Evolutionary conservation across 2,888 invertebrate genomes (phyloP).

Genomic region (Clostera curtula): DNA sequence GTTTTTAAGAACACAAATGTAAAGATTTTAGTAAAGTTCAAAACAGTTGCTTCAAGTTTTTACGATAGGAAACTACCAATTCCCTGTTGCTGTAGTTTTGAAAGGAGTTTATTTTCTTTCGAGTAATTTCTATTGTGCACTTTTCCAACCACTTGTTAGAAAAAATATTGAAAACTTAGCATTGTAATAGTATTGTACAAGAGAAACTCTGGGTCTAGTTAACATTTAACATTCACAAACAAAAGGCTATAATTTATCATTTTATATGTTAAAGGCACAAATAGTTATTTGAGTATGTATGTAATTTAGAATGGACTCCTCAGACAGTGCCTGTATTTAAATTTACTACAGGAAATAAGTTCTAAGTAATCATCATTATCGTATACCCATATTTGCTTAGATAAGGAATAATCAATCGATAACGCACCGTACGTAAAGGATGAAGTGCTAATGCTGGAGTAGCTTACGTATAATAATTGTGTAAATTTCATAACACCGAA

Average conservation of each 20-base stretch:
- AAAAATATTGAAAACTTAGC: conserved; percentile 59
- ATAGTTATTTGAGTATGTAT: too few species aligned
- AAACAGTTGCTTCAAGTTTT: too few species aligned
- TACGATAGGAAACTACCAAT: too few species aligned
- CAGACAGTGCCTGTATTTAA: conserved; percentile 18
- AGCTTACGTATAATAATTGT: too few species aligned
- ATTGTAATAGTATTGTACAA: conserved; percentile 54
- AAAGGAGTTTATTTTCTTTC: conserved; percentile 33
- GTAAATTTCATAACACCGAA: conserved; percentile 26
- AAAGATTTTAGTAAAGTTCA: too few species aligned
- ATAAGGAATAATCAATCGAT: conserved; percentile 42
- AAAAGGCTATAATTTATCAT: conserved; percentile 38
- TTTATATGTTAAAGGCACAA: too few species aligned
- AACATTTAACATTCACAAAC: conserved; percentile 50
- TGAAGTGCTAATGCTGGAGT: conserved; percentile 18
- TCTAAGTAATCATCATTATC: conserved; percentile 20
- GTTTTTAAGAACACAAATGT: too few species aligned
- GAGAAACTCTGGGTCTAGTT: conserved; percentile 54
- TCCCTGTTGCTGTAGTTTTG: conserved; percentile 13
- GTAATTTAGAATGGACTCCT: too few species aligned
- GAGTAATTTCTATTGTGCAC: conserved; percentile 40
- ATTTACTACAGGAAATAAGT: conserved; percentile 18
- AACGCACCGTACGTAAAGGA: conserved; percentile 24
- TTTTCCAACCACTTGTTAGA: conserved; percentile 50
- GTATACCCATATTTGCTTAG: conserved; percentile 16